Evolutionary conservation across 2,888 invertebrate species (phyloP), one percentile per base, ranked within the genome.

Genomic region (Ormyrus pomaceus): DNA sequence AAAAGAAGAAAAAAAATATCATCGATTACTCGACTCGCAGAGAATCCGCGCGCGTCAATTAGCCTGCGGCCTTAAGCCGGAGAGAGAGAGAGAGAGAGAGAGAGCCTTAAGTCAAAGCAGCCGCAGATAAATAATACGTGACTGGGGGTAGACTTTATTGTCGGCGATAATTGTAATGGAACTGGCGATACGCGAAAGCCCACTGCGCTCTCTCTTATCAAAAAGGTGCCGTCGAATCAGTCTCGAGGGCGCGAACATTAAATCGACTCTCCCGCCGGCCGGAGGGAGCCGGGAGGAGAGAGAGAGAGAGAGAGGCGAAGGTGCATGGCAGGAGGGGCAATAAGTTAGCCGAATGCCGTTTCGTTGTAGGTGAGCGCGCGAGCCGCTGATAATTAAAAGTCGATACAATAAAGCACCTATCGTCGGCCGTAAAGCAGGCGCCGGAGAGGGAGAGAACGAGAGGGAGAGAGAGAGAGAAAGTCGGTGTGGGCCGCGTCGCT

Each of bases 341-440:
- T 89, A 90, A 89, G 89, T 90, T 55, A 89, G 89, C 88, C 86
- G 86, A 89, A 89, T 88, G 89, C 89, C 87, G 86, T 87, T 87
- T 86, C 87, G 90, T 89, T 90, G 90, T 90, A 89, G 89, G 89
- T 89, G 89, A 87, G 84, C 86, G 83, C 69, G 68, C 68, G 59
- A 19, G 66, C 70, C 66, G 74, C 90, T 90, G 91, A 91, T 91
- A 91, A 91, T 91, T 91, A 91, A 90, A 90, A 90, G 89, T 87
- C 90, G 90, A 90, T 89, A 89, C 90, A 90, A 90, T 90, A 90
- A 91, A 91, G 86, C 87, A 89, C 89, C 86, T 91, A 91, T 91
- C 90, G 87, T 87, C 85, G 88, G 87, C 89, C 89, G 88, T 90
- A 90, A 91, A 91, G 88, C 90, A 90, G 83, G 78, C 74, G 84